These are phyloP conservation scores for Drosophila insularis DNA, from an alignment of 1,140 invertebrate genomes.

Conservation along the genomic window DNA sequence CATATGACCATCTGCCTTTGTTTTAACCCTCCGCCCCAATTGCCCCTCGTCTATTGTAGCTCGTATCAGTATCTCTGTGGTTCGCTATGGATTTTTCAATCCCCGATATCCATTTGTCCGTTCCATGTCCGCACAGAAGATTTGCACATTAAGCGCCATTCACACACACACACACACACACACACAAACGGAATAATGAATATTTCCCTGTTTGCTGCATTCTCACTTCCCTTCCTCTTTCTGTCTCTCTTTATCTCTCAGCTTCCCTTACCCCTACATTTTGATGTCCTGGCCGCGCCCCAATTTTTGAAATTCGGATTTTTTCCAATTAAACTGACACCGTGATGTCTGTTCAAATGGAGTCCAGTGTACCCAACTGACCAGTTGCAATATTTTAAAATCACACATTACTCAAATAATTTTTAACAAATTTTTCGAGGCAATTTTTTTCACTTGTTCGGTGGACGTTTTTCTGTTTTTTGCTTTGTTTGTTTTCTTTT, in stretches of 20 bases:
- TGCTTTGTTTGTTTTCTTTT: conserved; percentile 50
- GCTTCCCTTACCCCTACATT: not conserved
- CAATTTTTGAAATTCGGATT: conserved; percentile 32
- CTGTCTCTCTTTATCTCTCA: conserved; percentile 31
- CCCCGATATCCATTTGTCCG: conserved; percentile 79
- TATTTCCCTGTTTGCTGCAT: conserved; percentile 47
- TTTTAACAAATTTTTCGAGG: conserved; percentile 62
- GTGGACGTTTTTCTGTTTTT: conserved; percentile 42
- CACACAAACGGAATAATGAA: conserved; percentile 79
- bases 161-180: conserved; percentile 56
- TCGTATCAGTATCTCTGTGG: conserved; percentile 68
- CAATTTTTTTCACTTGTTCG: conserved; percentile 21
- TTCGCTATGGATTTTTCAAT: conserved; percentile 82
- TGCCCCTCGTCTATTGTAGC: conserved; percentile 9
- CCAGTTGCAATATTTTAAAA: conserved; percentile 72
- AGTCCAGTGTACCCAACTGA: conserved; percentile 34
- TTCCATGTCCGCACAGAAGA: conserved; percentile 76
- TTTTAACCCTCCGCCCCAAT: conserved; percentile 49
- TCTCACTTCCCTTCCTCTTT: conserved; percentile 37
- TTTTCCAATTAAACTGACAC: conserved; percentile 78
- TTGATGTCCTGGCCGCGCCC: conserved; percentile 14
- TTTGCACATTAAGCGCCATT: conserved; percentile 76
- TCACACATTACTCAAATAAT: conserved; percentile 81
- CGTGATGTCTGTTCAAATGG: conserved; percentile 11
- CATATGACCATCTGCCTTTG: conserved; percentile 30